phyloP scores from a whole-genome alignment of 2,797 vertebrate genomes.

The Poecilia wingei region DNA sequence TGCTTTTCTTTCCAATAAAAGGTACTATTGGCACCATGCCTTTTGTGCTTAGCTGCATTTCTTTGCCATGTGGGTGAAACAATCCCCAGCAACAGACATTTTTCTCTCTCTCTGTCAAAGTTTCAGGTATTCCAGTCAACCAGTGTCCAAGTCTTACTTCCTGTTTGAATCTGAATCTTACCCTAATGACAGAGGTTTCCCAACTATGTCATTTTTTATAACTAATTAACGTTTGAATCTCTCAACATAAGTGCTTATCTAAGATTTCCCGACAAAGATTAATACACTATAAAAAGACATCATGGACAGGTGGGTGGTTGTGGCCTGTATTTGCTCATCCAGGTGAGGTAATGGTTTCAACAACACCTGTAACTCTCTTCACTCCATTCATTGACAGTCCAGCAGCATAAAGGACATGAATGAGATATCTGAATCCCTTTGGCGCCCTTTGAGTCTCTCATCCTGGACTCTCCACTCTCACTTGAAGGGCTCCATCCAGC shows the following conservation, averaged over 20 bases:
- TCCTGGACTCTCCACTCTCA: conserved; percentile 67
- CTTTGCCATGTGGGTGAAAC: neutral
- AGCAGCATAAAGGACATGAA: conserved; percentile 84
- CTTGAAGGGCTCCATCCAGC: conserved; percentile 31
- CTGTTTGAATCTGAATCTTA: neutral
- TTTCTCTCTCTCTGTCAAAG: no score
- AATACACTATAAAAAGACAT: neutral
- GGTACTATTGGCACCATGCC: neutral
- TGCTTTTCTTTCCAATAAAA: neutral
- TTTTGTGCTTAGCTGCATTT: neutral
- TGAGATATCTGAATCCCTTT: conserved; percentile 88
- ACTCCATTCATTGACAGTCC: conserved; percentile 84
- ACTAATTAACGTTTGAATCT: neutral
- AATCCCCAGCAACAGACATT: neutral
- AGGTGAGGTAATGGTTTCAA: conserved; percentile 59
- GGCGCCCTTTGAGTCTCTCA: conserved; percentile 80
- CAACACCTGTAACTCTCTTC: conserved; percentile 82
- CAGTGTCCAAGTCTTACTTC: no score
- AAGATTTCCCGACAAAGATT: neutral
- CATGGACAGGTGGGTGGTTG: neutral
- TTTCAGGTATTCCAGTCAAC: no score
- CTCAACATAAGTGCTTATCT: neutral
- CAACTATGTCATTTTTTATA: neutral
- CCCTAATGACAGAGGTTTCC: neutral
- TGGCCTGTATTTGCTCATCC: conserved; percentile 6